Base-by-base conservation (phyloP, 2,113 vertebrate species). In the Cyprinodon brontotheroides region DNA sequence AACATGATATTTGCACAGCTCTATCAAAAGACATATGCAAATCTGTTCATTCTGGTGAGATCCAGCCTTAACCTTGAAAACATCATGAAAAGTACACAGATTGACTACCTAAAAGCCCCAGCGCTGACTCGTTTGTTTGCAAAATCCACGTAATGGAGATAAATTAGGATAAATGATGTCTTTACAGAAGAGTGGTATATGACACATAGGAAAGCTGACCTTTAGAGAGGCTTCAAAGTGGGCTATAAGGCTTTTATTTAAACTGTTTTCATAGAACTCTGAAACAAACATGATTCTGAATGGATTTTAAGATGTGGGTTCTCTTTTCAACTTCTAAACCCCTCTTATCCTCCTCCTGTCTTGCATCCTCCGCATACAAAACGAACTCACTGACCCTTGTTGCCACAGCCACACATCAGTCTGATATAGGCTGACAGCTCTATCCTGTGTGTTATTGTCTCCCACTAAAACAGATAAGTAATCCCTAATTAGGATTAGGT, bases 351-450 rank as follows among this genome's bases (percentile, higher is more conserved):
- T 79, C 73, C 65, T 68, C 70, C 75, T 68, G 14, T 73, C 47
- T 74, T 70, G n/a, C 78, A 74, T 75, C 81, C 64, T 80, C 83
- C 71, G 74, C 76, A 77, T 45, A 38, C 68, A 63, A 69, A 0
- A 60, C 65, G 81, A 89, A 89, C 86, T 79, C 75, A 36, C 29
- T 89, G 89, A 89, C 91, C 90, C 79, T 63, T 2, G 84, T 88
- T 85, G 71, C 80, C 84, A 71, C 59, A 77, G 84, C 78, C 86
- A 86, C 86, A 61, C 29, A 65, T 88, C 83, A 78, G 78, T 84
- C 83, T 90, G 86, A 93, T 92, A 62, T 87, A 83, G 75, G 87
- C 72, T 89, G 91, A 92, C 91, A 84, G 77, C 81, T 89, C 89
- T 79, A 87, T 88, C 87, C 80, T 84, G 66, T 81, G 65, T 87